These are phyloP conservation scores for Melanchra persicariae DNA, from an alignment of 2,888 invertebrate genomes.

Conservation along the genomic window DNA sequence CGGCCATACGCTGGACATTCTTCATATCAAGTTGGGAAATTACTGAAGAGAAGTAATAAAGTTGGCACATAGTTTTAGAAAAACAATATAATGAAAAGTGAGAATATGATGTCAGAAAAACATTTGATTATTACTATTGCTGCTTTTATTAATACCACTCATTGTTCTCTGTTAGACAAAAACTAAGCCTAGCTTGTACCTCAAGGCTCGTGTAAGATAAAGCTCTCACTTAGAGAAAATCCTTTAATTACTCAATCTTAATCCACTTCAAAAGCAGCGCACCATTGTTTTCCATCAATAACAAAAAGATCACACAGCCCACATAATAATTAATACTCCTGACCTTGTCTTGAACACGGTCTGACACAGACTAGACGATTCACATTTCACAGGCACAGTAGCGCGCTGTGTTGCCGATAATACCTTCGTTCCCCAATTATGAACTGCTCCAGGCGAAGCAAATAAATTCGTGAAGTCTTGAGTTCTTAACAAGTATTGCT, in stretches of 20 bases:
- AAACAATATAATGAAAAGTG: no score
- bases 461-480: slow-evolving; percentile 28
- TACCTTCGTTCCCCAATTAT: slow-evolving; percentile 47
- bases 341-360: slow-evolving; percentile 31
- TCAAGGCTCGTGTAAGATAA: neutral
- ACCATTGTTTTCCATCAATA: slow-evolving; percentile 40
- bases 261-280: slow-evolving; percentile 20
- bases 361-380: slow-evolving; percentile 44
- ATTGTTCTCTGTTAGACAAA: no score
- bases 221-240: slow-evolving; percentile 4
- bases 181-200: neutral
- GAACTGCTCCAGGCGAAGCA: slow-evolving; percentile 25
- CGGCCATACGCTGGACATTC: slow-evolving; percentile 20
- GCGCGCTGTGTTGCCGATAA: slow-evolving; percentile 24
- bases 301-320: slow-evolving; percentile 31
- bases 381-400: slow-evolving; percentile 31
- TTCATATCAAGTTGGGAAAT: slow-evolving; percentile 21
- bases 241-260: slow-evolving; percentile 9
- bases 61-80: neutral
- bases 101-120: no score
- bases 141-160: no score
- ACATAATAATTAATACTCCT: slow-evolving; percentile 47
- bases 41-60: slow-evolving; percentile 7
- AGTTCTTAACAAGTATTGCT: slow-evolving; percentile 55
- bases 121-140: no score